Percentiles rank a stretch among this genome's conserved stretches.
Conservation (phyloP, 2,797 vertebrate genomes). For the Aphelocoma californica region DNA sequence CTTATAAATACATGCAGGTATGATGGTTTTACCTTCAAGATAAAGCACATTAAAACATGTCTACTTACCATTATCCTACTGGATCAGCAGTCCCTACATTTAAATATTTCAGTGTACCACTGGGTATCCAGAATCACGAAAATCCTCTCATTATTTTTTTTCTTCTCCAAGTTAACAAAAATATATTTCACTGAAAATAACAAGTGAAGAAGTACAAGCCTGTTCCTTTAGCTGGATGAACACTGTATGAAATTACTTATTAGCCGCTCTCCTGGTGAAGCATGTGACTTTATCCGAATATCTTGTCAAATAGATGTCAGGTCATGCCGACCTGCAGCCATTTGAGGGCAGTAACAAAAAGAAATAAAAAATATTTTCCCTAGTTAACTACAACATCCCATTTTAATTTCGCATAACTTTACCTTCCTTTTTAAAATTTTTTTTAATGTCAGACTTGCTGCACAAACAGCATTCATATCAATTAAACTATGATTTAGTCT, state of each 20-base stretch:
- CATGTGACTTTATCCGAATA: not conserved
- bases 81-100: not conserved
- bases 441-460: not conserved
- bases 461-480: not conserved
- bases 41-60: not conserved
- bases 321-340: not conserved
- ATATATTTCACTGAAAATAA: not conserved
- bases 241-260: not conserved
- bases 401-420: not conserved
- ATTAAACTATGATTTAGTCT: not conserved
- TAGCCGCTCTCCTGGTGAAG: not conserved
- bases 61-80: not conserved
- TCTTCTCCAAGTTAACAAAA: not conserved
- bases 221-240: not conserved
- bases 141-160: not conserved
- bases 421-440: too few species aligned
- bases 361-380: not conserved
- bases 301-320: not conserved
- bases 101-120: not conserved
- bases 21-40: not conserved
- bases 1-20: not conserved
- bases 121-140: not conserved
- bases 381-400: rapidly evolving
- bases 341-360: not conserved
- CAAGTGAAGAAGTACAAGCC: not conserved